These are phyloP conservation scores for Australoheros scitulus DNA, from an alignment of 2,113 vertebrate genomes.

Conservation along the genomic window DNA sequence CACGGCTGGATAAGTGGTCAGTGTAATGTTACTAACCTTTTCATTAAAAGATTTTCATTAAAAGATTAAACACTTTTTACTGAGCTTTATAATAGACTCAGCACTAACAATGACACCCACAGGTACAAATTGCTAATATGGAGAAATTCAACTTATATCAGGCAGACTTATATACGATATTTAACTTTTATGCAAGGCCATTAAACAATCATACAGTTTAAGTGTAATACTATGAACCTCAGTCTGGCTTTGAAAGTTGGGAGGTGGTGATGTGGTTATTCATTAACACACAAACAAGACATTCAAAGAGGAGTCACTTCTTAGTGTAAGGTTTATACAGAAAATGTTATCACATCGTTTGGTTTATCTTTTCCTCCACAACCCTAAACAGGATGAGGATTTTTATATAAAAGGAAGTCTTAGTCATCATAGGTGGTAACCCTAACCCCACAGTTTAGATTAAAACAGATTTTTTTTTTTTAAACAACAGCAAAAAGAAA, in stretches of 20 bases:
- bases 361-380: background rate
- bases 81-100: background rate
- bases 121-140: background rate
- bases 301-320: background rate
- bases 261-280: background rate
- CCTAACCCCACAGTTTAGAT: background rate
- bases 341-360: background rate
- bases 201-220: background rate
- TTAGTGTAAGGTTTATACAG: background rate
- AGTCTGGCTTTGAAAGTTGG: background rate
- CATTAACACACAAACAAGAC: background rate
- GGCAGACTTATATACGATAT: background rate
- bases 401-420: background rate
- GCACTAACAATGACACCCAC: background rate
- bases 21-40: constrained; percentile 63
- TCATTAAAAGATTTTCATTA: no score
- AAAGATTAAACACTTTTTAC: constrained; percentile 22
- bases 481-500: no score
- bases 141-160: background rate
- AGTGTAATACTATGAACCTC: background rate
- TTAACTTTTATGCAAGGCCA: background rate
- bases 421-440: background rate
- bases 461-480: background rate
- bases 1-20: constrained; percentile 25
- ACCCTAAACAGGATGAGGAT: background rate